phyloP scores from a whole-genome alignment of 1,140 invertebrate species.

The Ceratina japonica region DNA sequence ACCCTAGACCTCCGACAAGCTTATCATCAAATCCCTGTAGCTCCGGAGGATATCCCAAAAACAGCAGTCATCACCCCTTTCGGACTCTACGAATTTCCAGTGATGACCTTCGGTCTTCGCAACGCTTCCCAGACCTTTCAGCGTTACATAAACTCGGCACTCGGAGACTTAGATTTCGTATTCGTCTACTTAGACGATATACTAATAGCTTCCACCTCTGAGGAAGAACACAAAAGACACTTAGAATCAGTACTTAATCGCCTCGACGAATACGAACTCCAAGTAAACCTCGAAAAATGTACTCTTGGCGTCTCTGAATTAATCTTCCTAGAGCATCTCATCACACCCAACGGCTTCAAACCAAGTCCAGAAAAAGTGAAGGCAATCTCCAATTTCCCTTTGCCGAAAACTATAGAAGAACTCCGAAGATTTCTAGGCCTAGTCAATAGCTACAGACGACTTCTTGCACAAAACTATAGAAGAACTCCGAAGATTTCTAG shows the following conservation, averaged over 20 bases:
- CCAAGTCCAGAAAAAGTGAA: not conserved
- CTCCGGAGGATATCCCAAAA: constrained; percentile 5
- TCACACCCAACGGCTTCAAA: not conserved
- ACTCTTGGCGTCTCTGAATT: not conserved
- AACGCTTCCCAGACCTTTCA: constrained; percentile 5
- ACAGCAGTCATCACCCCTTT: not conserved
- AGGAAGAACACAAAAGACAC: constrained; percentile 11
- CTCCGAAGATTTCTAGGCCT: too few relatives aligned
- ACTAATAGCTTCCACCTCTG: not conserved
- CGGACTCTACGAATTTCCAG: constrained; percentile 1
- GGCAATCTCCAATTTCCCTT: not conserved
- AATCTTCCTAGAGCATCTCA: not conserved
- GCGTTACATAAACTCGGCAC: not conserved
- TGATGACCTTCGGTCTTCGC: not conserved
- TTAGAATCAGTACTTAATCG: constrained; percentile 3
- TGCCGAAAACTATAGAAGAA: not conserved
- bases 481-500: constrained; percentile 22
- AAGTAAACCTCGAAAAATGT: not conserved
- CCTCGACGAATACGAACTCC: not conserved
- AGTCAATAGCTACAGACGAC: too few relatives aligned
- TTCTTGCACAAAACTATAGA: not conserved
- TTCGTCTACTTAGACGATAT: constrained; percentile 16
- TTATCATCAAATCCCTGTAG: not conserved
- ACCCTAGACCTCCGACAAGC: too few relatives aligned
- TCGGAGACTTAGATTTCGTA: not conserved